phyloP scores from a whole-genome alignment of 2,888 invertebrate species.

The Seira musarum region DNA sequence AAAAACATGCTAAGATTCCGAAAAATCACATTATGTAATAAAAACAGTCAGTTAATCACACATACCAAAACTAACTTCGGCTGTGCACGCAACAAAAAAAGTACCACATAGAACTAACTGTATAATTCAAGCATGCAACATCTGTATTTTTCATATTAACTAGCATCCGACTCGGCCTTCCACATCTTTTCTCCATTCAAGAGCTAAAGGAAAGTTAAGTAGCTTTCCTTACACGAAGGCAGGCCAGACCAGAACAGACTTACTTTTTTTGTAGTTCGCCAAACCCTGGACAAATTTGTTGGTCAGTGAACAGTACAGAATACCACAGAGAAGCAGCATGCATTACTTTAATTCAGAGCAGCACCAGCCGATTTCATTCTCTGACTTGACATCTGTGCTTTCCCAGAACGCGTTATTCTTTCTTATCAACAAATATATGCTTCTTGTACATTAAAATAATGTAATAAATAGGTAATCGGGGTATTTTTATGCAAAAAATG shows the following conservation, averaged over 20 bases:
- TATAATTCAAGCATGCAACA: constrained; percentile 1
- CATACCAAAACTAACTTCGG: constrained; percentile 44
- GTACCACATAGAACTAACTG: background rate
- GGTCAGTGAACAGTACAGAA: too few relatives aligned
- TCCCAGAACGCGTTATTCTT: too few relatives aligned
- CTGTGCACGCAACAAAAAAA: constrained; percentile 38
- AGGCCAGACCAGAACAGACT: too few relatives aligned
- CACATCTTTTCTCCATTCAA: background rate
- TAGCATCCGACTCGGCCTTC: background rate
- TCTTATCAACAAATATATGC: too few relatives aligned
- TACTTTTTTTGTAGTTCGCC: too few relatives aligned
- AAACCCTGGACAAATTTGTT: background rate
- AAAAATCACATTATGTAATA: constrained; percentile 52
- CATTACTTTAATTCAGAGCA: too few relatives aligned
- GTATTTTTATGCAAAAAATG: too few relatives aligned
- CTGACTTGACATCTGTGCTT: too few relatives aligned
- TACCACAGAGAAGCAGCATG: too few relatives aligned
- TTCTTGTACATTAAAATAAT: too few relatives aligned
- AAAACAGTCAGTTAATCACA: constrained; percentile 52
- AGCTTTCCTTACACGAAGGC: background rate
- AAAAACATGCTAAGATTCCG: constrained; percentile 31
- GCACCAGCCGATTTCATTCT: too few relatives aligned
- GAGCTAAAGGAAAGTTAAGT: background rate
- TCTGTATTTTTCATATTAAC: background rate
- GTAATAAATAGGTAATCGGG: too few relatives aligned